Evolutionary conservation across 2,797 vertebrate species (phyloP).

Genomic region (Phrynocephalus forsythii): DNA sequence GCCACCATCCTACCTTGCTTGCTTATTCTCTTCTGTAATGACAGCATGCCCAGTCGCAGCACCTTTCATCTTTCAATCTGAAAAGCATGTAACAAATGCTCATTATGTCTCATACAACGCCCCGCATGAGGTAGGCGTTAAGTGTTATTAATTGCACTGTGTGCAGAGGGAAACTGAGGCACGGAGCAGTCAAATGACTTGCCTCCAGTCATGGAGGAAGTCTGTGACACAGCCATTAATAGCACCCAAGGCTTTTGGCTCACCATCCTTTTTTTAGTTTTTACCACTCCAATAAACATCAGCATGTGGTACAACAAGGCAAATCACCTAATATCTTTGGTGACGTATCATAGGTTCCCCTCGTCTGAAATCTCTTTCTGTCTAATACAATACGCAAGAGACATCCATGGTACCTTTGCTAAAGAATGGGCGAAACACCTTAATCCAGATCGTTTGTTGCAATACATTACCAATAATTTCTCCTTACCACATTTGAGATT

Average conservation of each 20-base stretch:
- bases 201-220: neutral
- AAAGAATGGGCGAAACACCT: neutral
- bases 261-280: slow-evolving; percentile 7
- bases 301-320: neutral
- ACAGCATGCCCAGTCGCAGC: slow-evolving; percentile 24
- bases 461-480: neutral
- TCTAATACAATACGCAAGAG: neutral
- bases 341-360: neutral
- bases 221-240: neutral
- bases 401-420: neutral
- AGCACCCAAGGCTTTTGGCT: neutral
- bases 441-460: neutral
- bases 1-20: slow-evolving; percentile 56
- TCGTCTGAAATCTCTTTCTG: neutral
- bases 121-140: neutral
- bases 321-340: neutral
- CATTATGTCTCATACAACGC: slow-evolving; percentile 11
- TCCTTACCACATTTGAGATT: neutral
- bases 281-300: neutral
- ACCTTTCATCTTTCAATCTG: slow-evolving; percentile 64
- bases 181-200: neutral
- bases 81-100: slow-evolving; percentile 3
- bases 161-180: neutral
- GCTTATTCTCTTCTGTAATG: slow-evolving; percentile 39
- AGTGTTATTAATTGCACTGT: slow-evolving; percentile 22